These are phyloP conservation scores for Ectemnius continuus DNA, from an alignment of 2,888 invertebrate genomes.

Conservation along the genomic window DNA sequence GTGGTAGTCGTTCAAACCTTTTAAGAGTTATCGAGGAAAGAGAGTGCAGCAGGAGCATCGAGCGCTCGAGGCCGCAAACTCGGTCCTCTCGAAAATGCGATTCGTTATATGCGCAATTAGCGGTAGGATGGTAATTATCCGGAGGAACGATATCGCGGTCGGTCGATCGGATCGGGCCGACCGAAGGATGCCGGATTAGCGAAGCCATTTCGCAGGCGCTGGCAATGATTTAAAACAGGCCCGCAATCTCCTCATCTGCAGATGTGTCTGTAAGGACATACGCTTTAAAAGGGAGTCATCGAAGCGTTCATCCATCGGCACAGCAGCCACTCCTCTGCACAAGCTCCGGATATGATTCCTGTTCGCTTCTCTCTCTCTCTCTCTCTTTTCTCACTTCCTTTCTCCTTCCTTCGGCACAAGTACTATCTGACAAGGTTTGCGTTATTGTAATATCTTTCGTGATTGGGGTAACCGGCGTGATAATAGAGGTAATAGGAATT, in stretches of 20 bases:
- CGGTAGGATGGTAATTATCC: constrained; percentile 49
- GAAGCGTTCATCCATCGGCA: constrained; percentile 73
- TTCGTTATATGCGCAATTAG: constrained; percentile 54
- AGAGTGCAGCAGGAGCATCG: background rate
- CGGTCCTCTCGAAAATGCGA: constrained; percentile 38
- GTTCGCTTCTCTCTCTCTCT: too few species aligned
- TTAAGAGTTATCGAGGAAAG: constrained; percentile 22
- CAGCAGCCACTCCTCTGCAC: constrained; percentile 63
- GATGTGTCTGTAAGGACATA: constrained; percentile 49
- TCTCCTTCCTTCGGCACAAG: constrained; percentile 27
- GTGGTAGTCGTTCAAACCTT: constrained; percentile 16
- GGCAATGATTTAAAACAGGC: constrained; percentile 34
- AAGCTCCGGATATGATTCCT: constrained; percentile 40
- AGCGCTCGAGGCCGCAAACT: background rate
- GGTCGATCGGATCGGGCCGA: constrained; percentile 46
- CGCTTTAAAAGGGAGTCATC: constrained; percentile 64
- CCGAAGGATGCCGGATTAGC: constrained; percentile 43
- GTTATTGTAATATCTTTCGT: constrained; percentile 49
- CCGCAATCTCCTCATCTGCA: constrained; percentile 6
- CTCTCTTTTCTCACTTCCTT: too few species aligned
- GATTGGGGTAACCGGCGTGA: constrained; percentile 54
- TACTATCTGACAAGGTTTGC: constrained; percentile 42
- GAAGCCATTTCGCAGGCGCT: constrained; percentile 21
- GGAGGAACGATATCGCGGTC: constrained; percentile 46
- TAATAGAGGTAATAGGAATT: constrained; percentile 43